Evolutionary conservation across 1,140 invertebrate species (phyloP).

Genomic region (Calliphora vicina): DNA sequence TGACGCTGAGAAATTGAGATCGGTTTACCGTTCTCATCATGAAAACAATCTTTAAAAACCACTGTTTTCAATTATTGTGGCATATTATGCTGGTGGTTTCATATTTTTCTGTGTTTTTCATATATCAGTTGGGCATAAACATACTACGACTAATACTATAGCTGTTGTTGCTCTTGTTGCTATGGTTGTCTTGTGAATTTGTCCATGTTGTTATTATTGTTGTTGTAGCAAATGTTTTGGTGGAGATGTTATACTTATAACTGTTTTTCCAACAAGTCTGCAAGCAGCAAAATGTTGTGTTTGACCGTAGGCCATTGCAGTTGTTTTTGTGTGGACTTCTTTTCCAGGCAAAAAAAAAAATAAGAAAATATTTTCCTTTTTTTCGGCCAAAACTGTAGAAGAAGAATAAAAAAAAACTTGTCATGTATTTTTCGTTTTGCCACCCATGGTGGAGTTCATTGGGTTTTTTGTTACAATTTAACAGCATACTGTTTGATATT

Average conservation of each 20-base stretch:
- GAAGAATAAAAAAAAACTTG: slow-evolving; percentile 21
- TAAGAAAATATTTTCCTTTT: neutral
- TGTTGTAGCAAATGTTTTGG: slow-evolving; percentile 17
- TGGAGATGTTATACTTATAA: slow-evolving; percentile 30
- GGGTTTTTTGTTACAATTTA: slow-evolving; percentile 32
- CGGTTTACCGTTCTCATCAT: too few relatives aligned
- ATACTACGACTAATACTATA: neutral
- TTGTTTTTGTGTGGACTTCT: neutral
- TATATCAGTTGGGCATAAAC: neutral
- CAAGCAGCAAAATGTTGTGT: slow-evolving; percentile 8
- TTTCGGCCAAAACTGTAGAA: neutral
- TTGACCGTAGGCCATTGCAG: slow-evolving; percentile 14
- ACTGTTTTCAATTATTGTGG: neutral
- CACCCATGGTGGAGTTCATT: slow-evolving; percentile 52
- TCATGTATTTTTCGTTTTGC: slow-evolving; percentile 41
- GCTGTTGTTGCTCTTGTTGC: neutral
- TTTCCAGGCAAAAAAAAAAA: neutral
- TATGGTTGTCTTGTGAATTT: neutral
- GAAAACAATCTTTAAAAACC: too few relatives aligned
- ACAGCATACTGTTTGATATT: neutral
- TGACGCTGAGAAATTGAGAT: too few relatives aligned
- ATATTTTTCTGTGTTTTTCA: neutral
- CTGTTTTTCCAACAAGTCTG: slow-evolving; percentile 6
- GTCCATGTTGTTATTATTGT: neutral
- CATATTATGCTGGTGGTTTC: slow-evolving; percentile 2